Conservation (phyloP, 2,113 vertebrate species). For the Xiphias gladius region DNA sequence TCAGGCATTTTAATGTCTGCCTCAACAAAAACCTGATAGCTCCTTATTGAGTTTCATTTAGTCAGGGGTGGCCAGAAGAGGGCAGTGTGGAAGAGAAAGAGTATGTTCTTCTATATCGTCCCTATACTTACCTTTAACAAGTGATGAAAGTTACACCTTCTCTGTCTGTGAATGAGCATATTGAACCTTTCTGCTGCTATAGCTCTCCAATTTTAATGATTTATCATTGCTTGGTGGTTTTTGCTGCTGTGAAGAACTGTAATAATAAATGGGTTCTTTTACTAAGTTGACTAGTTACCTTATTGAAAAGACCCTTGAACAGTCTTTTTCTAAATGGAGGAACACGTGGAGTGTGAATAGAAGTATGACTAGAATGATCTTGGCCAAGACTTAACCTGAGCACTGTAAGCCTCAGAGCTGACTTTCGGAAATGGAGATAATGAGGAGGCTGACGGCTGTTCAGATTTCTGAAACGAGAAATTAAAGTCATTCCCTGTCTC, state of each 20-base stretch:
- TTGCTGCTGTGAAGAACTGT: background rate
- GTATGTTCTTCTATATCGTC: background rate
- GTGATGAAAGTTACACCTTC: background rate
- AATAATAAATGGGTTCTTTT: background rate
- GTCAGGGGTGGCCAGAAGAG: constrained; percentile 55
- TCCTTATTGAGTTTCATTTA: constrained; percentile 8
- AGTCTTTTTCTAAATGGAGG: background rate
- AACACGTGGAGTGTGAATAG: background rate
- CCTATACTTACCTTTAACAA: background rate
- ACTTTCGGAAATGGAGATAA: constrained; percentile 1
- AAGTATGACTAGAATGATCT: background rate
- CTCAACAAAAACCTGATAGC: constrained; percentile 10
- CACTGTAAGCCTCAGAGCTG: background rate
- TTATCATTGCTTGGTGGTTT: too few relatives aligned
- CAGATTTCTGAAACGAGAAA: background rate
- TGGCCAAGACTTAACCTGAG: constrained; percentile 11
- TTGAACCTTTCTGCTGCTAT: background rate
- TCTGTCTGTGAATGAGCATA: background rate
- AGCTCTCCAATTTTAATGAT: background rate
- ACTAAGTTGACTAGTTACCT: background rate
- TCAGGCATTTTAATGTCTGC: constrained; percentile 17
- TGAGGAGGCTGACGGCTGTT: background rate
- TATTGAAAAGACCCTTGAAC: background rate
- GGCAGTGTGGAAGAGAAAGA: constrained; percentile 29
- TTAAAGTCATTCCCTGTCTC: background rate